Percentiles rank a stretch among this genome's conserved stretches.
Conservation (phyloP, 2,113 vertebrate genomes). For the Macquaria australasica region DNA sequence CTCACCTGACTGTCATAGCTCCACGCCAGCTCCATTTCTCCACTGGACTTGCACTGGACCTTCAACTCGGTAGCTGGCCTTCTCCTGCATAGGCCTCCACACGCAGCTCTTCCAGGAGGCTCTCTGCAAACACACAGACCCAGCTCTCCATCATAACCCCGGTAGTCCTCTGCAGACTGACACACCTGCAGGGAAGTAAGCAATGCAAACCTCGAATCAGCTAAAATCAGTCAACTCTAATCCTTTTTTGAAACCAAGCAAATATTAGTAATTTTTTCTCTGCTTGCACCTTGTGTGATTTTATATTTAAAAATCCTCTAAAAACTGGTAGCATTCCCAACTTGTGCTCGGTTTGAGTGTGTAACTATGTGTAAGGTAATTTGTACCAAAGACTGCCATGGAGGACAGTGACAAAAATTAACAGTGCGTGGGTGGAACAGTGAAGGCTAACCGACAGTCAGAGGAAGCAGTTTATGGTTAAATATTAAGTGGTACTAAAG, state of each 20-base stretch:
- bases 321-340: not conserved
- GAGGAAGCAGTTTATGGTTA: constrained; percentile 46
- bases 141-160: constrained; percentile 86
- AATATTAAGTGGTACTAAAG: constrained; percentile 49
- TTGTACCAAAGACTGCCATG: constrained; percentile 3
- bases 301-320: not conserved
- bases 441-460: constrained; percentile 13
- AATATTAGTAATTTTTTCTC: too few relatives aligned
- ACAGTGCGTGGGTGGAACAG: constrained; percentile 1
- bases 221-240: not conserved
- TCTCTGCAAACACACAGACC: constrained; percentile 89
- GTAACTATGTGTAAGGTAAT: constrained; percentile 51
- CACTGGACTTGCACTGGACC: constrained; percentile 77
- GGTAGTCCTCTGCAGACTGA: constrained; percentile 79
- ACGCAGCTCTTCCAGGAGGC: constrained; percentile 71
- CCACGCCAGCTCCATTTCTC: constrained; percentile 81
- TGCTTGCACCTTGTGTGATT: not conserved
- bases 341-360: not conserved
- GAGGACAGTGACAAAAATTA: constrained; percentile 32
- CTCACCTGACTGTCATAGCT: constrained; percentile 80
- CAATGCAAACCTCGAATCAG: not conserved
- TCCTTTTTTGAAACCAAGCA: not conserved
- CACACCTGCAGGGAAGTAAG: constrained; percentile 86
- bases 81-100: constrained; percentile 81
- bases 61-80: constrained; percentile 67